A percentile compares a stretch with the other conserved stretches of the same genome.
phyloP scores from a whole-genome alignment of 2,888 invertebrate species.

The Acleris sparsana region DNA sequence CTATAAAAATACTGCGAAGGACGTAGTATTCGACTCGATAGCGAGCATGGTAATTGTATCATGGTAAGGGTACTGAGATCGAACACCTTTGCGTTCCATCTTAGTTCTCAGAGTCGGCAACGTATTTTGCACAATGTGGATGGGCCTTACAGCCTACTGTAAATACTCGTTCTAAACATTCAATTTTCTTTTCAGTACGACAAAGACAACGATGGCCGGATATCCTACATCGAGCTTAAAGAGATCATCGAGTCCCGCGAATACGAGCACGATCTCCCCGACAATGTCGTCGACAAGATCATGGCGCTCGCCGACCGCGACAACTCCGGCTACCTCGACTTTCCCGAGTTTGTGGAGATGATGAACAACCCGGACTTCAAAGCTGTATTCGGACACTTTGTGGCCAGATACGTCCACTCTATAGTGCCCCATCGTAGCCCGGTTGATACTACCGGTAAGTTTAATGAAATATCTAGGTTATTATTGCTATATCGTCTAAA shows the following conservation, averaged over 20 bases:
- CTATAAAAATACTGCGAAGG: no score
- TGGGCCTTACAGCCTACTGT: no score
- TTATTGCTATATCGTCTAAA: neutral
- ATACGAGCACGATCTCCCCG: constrained; percentile 87
- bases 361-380: constrained; percentile 84
- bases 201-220: constrained; percentile 86
- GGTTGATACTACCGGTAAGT: constrained; percentile 76
- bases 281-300: constrained; percentile 86
- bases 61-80: no score
- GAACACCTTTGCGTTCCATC: no score
- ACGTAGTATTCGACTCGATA: no score
- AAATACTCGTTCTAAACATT: neutral
- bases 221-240: constrained; percentile 87
- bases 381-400: constrained; percentile 86
- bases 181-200: constrained; percentile 84
- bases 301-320: constrained; percentile 85
- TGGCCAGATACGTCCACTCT: constrained; percentile 84
- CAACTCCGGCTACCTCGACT: constrained; percentile 87
- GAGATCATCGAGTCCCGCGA: constrained; percentile 83
- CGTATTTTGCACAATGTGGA: no score
- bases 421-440: constrained; percentile 82
- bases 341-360: constrained; percentile 89
- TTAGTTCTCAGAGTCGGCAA: no score
- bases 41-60: no score
- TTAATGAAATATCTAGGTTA: neutral